Evolutionary conservation across 2,113 vertebrate species (phyloP).

Genomic region (Hydropotes inermis): DNA sequence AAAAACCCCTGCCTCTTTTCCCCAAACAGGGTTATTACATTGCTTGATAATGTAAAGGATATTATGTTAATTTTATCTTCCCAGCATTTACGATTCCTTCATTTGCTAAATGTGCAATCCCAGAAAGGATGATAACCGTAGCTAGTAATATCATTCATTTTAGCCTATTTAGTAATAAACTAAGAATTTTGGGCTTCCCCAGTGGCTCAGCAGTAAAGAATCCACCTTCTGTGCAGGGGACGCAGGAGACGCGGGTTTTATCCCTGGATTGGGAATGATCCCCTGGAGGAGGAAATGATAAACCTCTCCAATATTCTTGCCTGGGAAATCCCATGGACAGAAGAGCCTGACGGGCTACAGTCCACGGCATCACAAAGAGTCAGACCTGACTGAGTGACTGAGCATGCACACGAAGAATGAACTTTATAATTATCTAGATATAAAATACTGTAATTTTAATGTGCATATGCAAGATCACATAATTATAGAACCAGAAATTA

Average conservation of each 20-base stretch:
- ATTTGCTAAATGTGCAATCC: background rate
- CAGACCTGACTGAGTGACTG: rapidly evolving
- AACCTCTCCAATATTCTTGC: background rate
- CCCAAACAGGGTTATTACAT: background rate
- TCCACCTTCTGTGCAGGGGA: background rate
- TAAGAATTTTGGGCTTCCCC: background rate
- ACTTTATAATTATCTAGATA: conserved; percentile 2
- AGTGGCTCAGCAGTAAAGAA: background rate
- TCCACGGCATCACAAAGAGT: background rate
- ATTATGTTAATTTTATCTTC: conserved; percentile 9
- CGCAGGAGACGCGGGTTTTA: rapidly evolving
- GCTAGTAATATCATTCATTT: background rate
- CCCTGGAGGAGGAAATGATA: background rate
- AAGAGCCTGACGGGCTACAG: background rate
- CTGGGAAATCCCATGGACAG: background rate
- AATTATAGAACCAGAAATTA: background rate
- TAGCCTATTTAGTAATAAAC: background rate
- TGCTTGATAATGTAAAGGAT: background rate
- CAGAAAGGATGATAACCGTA: background rate
- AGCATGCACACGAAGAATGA: background rate
- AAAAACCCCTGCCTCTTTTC: background rate
- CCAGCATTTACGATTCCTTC: background rate
- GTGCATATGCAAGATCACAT: background rate
- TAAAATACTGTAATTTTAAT: background rate
- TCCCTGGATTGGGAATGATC: background rate